phyloP scores from a whole-genome alignment of 2,888 invertebrate species.

The Gerris lacustris region DNA sequence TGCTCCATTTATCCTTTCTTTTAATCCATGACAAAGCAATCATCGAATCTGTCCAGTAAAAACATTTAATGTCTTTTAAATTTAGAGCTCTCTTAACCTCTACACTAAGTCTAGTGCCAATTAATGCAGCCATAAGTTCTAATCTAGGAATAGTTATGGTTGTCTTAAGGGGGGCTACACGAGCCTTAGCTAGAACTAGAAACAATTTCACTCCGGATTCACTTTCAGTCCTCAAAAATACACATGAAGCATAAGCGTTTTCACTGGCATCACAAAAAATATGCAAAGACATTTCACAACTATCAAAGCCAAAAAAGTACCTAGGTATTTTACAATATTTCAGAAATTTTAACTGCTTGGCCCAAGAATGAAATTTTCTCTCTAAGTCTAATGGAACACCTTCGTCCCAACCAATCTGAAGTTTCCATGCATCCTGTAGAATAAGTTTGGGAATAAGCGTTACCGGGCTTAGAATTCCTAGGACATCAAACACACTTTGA shows the following conservation, averaged over 20 bases:
- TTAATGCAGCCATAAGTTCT: slow-evolving; percentile 13
- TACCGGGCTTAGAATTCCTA: slow-evolving; percentile 16
- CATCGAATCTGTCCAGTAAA: neutral
- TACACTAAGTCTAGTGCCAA: neutral
- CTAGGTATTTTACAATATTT: neutral
- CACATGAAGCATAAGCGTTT: slow-evolving; percentile 16
- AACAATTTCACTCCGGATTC: slow-evolving; percentile 2
- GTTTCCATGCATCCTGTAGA: slow-evolving; percentile 16
- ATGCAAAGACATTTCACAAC: slow-evolving; percentile 8
- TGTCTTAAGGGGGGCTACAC: slow-evolving; percentile 8
- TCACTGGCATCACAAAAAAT: slow-evolving; percentile 18
- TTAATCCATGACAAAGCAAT: neutral
- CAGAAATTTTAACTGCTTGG: neutral
- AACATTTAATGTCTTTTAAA: neutral
- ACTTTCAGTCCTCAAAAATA: slow-evolving; percentile 14
- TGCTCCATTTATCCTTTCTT: neutral
- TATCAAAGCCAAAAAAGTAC: neutral
- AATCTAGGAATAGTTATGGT: slow-evolving; percentile 14
- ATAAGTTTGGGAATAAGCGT: slow-evolving; percentile 15
- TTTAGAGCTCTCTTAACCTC: neutral
- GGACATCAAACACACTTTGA: slow-evolving; percentile 15
- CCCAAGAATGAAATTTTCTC: neutral
- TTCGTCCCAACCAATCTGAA: slow-evolving; percentile 15
- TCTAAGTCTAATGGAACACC: neutral
- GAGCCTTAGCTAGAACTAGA: slow-evolving; percentile 7